Evolutionary conservation across 2,888 invertebrate species (phyloP), one percentile per base, ranked within the genome.

Genomic region (Gastrophysa polygoni): DNA sequence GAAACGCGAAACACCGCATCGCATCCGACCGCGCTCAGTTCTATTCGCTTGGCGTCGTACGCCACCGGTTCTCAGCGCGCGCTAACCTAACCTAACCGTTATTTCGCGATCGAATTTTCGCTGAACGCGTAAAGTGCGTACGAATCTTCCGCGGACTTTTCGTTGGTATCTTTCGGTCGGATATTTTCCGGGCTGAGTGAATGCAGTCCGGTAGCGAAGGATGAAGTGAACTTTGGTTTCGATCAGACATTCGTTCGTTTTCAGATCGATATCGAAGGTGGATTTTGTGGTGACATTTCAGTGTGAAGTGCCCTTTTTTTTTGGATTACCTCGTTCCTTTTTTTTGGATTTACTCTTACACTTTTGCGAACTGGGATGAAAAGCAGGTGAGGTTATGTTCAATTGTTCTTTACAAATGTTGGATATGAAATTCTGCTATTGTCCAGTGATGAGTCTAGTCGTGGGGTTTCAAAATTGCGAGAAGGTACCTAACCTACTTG

Each of bases 1-100:
- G 63, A 63, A 59, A 68, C 62, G 63, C 60, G 61, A 59, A 32
- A 32, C 29, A 10, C 2, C 29, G n/a, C 29, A 10, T 10, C 29
- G 29, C 29, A 32, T 32, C 64, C 59, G 60, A 57, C 43, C 51
- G 58, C 54, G 61, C 57, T 66, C 68, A 66, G 68, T 66, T 64
- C 66, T 68, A n/a, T 64, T 68, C 63, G 66, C 62, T 63, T 64
- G 66, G 68, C 68, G 68, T 52, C 58, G 56, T 57, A 59, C 55
- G 46, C 61, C 48, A 24, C 24, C 24, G 7, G 24, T 24, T 24
- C 7, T 24, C 4, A 3, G 24, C 24, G 24, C 24, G 24, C 24
- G 24, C 24, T 3, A 57, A 58, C 56, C 59, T 44, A 52, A 56
- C 52, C 44, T 64, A 67, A 3, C 66, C 66, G 66, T 63, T 67